These are phyloP conservation scores for Macropis europaea DNA, from an alignment of 2,888 invertebrate genomes.

Conservation along the genomic window DNA sequence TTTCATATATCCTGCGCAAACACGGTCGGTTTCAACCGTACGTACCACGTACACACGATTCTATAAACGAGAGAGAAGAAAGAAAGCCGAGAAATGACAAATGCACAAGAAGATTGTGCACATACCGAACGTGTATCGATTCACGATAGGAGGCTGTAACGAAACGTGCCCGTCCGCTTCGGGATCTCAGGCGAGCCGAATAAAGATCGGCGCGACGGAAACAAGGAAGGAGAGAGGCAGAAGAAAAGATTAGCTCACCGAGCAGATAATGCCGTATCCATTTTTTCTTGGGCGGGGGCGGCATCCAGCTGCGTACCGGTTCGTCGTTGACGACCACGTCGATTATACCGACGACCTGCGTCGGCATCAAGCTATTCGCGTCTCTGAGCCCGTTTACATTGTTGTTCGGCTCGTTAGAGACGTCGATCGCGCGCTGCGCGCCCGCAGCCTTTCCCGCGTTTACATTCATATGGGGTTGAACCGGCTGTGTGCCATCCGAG, in stretches of 20 bases:
- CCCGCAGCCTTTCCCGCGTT: conserved; percentile 54
- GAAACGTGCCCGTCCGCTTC: no score
- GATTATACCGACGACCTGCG: conserved; percentile 64
- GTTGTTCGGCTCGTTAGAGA: conserved; percentile 55
- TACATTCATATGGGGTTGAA: conserved; percentile 65
- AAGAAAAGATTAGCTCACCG: conserved; percentile 76
- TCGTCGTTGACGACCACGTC: conserved; percentile 62
- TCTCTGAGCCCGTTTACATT: conserved; percentile 59
- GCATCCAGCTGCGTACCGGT: conserved; percentile 72
- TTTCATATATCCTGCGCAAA: no score
- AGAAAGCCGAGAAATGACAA: no score
- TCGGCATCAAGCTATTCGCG: conserved; percentile 59
- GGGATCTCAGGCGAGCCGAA: no score
- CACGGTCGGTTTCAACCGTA: no score
- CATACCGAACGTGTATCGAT: no score
- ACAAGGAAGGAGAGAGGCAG: background rate
- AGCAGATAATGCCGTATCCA: conserved; percentile 87
- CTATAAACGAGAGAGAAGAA: no score
- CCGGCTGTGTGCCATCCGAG: conserved; percentile 69
- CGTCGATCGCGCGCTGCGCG: conserved; percentile 43
- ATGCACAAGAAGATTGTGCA: no score
- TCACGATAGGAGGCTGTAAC: no score
- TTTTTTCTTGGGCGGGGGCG: conserved; percentile 87
- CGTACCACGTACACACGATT: no score
- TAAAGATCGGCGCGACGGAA: no score